Evolutionary conservation across 2,797 vertebrate genomes (phyloP).

Genomic region (Lycodopsis pacificus): DNA sequence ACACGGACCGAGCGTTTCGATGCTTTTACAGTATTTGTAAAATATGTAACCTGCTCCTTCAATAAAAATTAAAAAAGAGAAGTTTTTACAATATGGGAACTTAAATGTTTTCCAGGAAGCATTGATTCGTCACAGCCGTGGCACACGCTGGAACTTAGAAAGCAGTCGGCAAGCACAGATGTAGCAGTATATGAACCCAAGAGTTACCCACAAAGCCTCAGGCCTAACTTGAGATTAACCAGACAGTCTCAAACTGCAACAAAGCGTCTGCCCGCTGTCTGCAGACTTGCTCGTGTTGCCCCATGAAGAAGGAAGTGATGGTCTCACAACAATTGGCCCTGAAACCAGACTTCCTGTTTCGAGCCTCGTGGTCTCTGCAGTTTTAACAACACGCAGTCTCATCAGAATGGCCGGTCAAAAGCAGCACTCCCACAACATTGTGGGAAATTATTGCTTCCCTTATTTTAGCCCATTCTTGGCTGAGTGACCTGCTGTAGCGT

Average conservation of each 20-base stretch:
- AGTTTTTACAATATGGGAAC: no score
- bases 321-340: conserved; percentile 42
- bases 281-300: background rate
- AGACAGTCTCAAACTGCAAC: background rate
- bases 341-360: conserved; percentile 70
- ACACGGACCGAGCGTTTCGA: no score
- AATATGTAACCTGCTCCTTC: no score
- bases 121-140: background rate
- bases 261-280: background rate
- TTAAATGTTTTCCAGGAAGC: conserved; percentile 44
- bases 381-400: conserved; percentile 14
- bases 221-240: background rate
- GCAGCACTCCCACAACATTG: conserved; percentile 4
- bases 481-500: conserved; percentile 17
- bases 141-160: background rate
- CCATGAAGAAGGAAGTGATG: conserved; percentile 54
- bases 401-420: background rate
- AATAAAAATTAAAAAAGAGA: no score
- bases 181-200: background rate
- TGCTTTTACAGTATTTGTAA: no score
- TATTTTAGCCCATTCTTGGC: background rate
- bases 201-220: background rate
- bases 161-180: background rate
- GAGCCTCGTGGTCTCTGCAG: background rate
- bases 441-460: conserved; percentile 41